These are phyloP conservation scores for Gymnogyps californianus DNA, from an alignment of 2,113 vertebrate genomes.

Conservation along the genomic window DNA sequence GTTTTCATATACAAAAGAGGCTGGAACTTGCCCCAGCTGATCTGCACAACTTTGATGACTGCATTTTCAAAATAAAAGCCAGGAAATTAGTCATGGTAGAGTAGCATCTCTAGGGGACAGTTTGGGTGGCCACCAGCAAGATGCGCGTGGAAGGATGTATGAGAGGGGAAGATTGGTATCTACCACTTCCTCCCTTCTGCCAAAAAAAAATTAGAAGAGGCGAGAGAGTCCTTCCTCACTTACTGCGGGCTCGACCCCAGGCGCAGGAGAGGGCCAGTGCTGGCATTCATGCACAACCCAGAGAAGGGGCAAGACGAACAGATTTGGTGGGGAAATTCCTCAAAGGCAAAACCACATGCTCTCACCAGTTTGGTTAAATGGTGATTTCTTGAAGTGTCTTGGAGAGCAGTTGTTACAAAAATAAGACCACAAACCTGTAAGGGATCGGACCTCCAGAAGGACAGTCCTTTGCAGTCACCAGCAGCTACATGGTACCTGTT, in stretches of 20 bases:
- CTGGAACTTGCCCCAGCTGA: not conserved
- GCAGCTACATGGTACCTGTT: not conserved
- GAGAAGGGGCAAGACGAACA: not conserved
- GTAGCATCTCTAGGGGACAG: not conserved
- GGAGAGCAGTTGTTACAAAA: rapidly evolving
- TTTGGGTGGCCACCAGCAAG: not conserved
- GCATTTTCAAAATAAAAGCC: conserved; percentile 6
- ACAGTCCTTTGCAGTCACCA: not conserved
- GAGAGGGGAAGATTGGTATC: not conserved
- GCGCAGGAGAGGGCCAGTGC: not conserved
- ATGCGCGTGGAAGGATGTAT: not conserved
- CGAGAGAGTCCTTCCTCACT: not conserved
- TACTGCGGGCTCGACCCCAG: not conserved
- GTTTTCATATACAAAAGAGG: not conserved
- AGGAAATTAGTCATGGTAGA: conserved; percentile 33
- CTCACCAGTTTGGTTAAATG: not conserved
- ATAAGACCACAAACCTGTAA: not conserved
- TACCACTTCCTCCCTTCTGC: conserved; percentile 26
- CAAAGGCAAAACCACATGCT: not conserved
- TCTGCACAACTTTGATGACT: not conserved
- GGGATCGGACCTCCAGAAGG: not conserved
- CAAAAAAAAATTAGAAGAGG: not conserved
- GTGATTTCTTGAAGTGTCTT: not conserved
- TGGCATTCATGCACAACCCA: rapidly evolving
- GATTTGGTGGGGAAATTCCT: not conserved